A percentile compares a stretch with the other conserved stretches of the same genome.
Evolutionary conservation across 2,888 invertebrate genomes (phyloP).

Genomic region (Pollenia griseotomentosa): DNA sequence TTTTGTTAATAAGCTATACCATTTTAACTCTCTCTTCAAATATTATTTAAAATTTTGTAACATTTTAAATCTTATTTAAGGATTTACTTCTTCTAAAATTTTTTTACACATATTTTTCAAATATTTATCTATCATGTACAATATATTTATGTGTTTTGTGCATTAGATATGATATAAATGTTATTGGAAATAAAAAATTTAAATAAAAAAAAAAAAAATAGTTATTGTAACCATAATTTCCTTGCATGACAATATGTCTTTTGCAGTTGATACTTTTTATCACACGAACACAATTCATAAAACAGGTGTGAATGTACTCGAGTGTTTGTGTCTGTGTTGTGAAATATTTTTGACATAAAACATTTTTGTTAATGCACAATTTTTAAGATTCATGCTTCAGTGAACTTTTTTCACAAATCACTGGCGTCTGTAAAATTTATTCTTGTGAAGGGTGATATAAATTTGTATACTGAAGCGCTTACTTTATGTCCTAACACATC

Average conservation of each 20-base stretch:
- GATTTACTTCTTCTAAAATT: not conserved
- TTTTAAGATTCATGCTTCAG: conserved; percentile 46
- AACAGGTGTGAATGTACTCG: conserved; percentile 42
- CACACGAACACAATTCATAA: conserved; percentile 36
- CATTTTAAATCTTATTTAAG: not conserved
- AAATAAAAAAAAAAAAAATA: not conserved
- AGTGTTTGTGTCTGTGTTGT: not conserved
- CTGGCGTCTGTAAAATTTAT: conserved; percentile 2
- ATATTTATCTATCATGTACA: conserved; percentile 16
- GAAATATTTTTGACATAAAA: conserved; percentile 42
- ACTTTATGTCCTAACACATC: too few species aligned
- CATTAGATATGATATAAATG: conserved; percentile 1
- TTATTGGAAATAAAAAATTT: conserved; percentile 5
- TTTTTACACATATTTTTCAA: not conserved
- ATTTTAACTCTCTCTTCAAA: too few species aligned
- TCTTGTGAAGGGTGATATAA: not conserved
- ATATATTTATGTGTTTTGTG: not conserved
- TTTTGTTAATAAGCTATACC: too few species aligned
- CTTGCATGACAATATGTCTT: conserved; percentile 54
- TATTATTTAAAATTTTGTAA: too few species aligned
- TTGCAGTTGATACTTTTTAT: conserved; percentile 51
- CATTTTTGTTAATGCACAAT: conserved; percentile 46
- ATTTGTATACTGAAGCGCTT: too few species aligned
- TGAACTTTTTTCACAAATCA: conserved; percentile 7
- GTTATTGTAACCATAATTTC: conserved; percentile 53